phyloP scores from a whole-genome alignment of 2,113 vertebrate species.

The Hyaena hyaena region DNA sequence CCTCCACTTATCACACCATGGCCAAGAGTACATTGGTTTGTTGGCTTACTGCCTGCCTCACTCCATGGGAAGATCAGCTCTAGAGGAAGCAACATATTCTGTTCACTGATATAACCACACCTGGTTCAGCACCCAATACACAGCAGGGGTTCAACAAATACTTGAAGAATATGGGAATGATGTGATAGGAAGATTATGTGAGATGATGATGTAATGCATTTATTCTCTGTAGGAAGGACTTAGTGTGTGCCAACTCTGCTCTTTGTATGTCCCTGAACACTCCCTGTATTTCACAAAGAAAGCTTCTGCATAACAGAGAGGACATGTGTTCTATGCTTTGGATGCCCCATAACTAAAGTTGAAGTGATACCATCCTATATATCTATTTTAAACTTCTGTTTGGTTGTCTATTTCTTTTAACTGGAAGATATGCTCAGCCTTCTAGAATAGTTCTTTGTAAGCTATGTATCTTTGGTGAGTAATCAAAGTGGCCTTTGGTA shows the following conservation, averaged over 20 bases:
- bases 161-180: neutral
- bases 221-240: neutral
- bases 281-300: neutral
- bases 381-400: neutral
- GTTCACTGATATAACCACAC: neutral
- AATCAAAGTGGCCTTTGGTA: neutral
- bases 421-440: neutral
- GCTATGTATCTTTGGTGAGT: neutral
- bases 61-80: neutral
- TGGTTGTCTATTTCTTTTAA: neutral
- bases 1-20: neutral
- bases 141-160: neutral
- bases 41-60: neutral
- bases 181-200: neutral
- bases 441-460: neutral
- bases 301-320: too few relatives aligned
- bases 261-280: neutral
- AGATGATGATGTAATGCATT: neutral
- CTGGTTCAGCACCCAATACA: neutral
- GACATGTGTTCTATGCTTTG: neutral
- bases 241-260: fast-evolving
- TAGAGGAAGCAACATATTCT: neutral
- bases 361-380: neutral
- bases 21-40: neutral
- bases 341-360: neutral